A percentile compares a stretch with the other conserved stretches of the same genome.
phyloP scores from a whole-genome alignment of 2,797 vertebrate species.

The Psittacula derbiana region DNA sequence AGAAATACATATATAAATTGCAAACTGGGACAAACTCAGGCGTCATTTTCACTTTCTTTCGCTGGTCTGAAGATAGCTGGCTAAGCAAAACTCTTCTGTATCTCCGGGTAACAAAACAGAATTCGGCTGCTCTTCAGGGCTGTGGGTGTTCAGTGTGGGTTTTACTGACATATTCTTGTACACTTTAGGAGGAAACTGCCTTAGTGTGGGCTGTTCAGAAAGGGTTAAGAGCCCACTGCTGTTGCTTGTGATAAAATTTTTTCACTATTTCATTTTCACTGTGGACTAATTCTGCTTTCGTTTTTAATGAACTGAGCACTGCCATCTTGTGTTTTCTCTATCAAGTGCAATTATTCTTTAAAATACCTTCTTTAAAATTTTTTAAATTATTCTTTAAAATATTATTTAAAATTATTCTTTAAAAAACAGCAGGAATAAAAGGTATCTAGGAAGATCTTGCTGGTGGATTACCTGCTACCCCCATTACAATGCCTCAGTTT shows the following conservation, averaged over 20 bases:
- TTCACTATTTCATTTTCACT: background rate
- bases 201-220: background rate
- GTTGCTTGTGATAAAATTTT: background rate
- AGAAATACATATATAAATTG: background rate
- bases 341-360: background rate
- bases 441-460: background rate
- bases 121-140: background rate
- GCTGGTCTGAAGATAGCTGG: background rate
- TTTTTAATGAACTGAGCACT: constrained; percentile 32
- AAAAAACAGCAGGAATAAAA: background rate
- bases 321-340: constrained; percentile 46
- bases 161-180: background rate
- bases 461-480: rapidly evolving
- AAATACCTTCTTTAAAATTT: background rate
- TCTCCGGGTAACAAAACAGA: background rate
- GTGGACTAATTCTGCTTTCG: background rate
- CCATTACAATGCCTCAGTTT: background rate
- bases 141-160: background rate
- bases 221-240: constrained; percentile 14
- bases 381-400: background rate
- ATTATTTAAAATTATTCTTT: background rate
- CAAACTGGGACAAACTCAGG: background rate
- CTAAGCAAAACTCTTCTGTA: constrained; percentile 16
- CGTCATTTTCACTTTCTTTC: constrained; percentile 5
- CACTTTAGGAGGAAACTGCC: background rate